These are phyloP conservation scores for Hippocampus barbouri DNA, from an alignment of 2,113 vertebrate genomes.

Conservation along the genomic window DNA sequence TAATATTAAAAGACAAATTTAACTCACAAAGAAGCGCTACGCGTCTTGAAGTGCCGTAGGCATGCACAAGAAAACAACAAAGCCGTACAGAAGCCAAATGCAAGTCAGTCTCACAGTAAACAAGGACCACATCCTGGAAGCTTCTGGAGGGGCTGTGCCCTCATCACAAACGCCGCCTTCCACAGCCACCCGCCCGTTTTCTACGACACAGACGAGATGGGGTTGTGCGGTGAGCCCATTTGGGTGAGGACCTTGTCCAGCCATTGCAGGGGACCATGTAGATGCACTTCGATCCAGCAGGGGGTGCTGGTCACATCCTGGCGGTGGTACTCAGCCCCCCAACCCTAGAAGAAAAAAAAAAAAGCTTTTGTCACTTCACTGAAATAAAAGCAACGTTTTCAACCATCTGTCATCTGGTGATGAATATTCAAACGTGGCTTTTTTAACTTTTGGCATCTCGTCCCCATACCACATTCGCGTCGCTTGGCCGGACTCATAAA, in stretches of 20 bases:
- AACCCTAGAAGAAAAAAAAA: conserved; percentile 76
- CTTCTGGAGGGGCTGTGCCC: conserved; percentile 8
- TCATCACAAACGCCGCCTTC: too few species aligned
- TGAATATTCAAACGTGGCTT: too few species aligned
- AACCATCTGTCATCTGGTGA: too few species aligned
- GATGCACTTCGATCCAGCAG: conserved; percentile 97
- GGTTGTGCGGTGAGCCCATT: conserved; percentile 97
- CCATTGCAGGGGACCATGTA: conserved; percentile 96
- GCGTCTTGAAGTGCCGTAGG: conserved; percentile 7
- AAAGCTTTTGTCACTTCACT: neutral
- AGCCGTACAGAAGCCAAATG: conserved; percentile 3
- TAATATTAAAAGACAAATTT: conserved; percentile 36
- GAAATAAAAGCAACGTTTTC: too few species aligned
- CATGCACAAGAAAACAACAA: conserved; percentile 6
- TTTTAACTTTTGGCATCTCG: too few species aligned
- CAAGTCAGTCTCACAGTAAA: conserved; percentile 3
- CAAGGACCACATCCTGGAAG: neutral
- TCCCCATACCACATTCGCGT: too few species aligned
- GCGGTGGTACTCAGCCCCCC: conserved; percentile 97
- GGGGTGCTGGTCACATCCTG: conserved; percentile 98
- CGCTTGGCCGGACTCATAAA: too few species aligned
- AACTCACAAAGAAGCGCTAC: conserved; percentile 2
- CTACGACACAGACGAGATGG: conserved; percentile 96
- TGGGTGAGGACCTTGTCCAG: conserved; percentile 97
- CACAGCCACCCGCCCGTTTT: neutral